Percentiles rank a stretch among this genome's conserved stretches.
phyloP scores from a whole-genome alignment of 2,888 invertebrate species.

The Acanthosepion pharaonis region DNA sequence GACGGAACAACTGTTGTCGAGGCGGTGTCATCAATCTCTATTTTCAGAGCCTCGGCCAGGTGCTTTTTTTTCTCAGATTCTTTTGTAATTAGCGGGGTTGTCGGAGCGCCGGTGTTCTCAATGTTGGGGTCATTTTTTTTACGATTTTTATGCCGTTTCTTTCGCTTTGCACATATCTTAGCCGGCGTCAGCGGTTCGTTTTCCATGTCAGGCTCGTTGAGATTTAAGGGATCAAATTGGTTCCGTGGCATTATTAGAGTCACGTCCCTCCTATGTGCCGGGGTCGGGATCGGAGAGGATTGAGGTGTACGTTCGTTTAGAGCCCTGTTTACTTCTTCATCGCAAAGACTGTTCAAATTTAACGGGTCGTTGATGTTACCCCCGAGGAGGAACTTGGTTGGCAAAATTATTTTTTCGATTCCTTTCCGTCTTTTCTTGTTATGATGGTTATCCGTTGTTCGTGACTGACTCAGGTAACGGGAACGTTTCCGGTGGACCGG shows the following conservation, averaged over 20 bases:
- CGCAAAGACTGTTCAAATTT: conserved; percentile 89
- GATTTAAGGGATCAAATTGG: conserved; percentile 91
- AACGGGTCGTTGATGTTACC: conserved; percentile 96
- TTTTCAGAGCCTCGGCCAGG: conserved; percentile 63
- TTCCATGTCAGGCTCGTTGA: conserved; percentile 76
- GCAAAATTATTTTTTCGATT: conserved; percentile 80
- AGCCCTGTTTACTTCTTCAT: conserved; percentile 72
- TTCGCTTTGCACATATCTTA: conserved; percentile 57
- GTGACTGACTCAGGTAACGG: background rate
- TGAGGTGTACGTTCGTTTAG: conserved; percentile 91
- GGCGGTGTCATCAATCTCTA: conserved; percentile 54
- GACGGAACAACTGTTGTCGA: background rate
- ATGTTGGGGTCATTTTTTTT: conserved; percentile 60
- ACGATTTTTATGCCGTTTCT: conserved; percentile 58
- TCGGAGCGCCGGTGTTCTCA: conserved; percentile 51
- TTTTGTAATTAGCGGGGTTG: conserved; percentile 49
- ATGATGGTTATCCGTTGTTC: background rate
- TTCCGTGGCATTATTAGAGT: conserved; percentile 94
- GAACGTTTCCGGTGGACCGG: conserved; percentile 48
- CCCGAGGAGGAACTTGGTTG: conserved; percentile 93
- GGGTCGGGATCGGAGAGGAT: conserved; percentile 90
- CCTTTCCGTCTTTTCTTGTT: conserved; percentile 55
- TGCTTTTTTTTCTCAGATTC: conserved; percentile 58
- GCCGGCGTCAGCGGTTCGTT: conserved; percentile 52
- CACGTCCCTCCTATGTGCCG: conserved; percentile 84